phyloP scores from a whole-genome alignment of 2,113 vertebrate genomes.

The Tyto alba region DNA sequence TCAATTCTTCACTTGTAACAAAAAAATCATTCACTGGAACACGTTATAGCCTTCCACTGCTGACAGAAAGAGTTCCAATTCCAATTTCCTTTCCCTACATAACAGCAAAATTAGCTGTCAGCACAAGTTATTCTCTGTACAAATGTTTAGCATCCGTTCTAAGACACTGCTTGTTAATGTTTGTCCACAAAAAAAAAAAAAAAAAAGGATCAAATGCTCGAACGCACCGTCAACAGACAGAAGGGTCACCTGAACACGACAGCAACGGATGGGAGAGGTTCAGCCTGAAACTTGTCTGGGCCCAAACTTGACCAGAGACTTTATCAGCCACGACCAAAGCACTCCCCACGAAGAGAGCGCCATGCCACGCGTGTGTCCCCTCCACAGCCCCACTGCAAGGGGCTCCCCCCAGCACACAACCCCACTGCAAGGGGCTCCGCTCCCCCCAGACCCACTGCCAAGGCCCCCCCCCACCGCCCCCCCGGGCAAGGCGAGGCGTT shows the following conservation, averaged over 20 bases:
- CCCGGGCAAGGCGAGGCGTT: not conserved
- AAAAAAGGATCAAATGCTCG: fast-evolving
- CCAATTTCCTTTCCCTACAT: fast-evolving
- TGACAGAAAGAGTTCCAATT: not conserved
- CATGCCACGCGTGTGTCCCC: fast-evolving
- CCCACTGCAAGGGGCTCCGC: no score
- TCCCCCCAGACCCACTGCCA: no score
- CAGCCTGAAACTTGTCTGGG: not conserved
- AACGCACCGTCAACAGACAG: fast-evolving
- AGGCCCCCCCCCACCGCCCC: no score
- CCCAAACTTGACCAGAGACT: not conserved
- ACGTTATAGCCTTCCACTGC: fast-evolving
- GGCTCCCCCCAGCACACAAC: no score
- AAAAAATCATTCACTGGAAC: not conserved
- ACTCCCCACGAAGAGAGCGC: fast-evolving
- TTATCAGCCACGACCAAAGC: not conserved
- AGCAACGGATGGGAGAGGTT: fast-evolving
- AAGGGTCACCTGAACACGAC: fast-evolving
- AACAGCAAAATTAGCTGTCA: not conserved
- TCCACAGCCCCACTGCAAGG: fast-evolving
- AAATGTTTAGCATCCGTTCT: fast-evolving
- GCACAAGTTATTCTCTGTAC: fast-evolving
- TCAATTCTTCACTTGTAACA: not conserved
- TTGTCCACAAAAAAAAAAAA: fast-evolving
- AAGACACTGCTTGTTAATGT: fast-evolving